Base-by-base conservation (phyloP, 2,888 invertebrate species). In the Agonopterix heracliana region DNA sequence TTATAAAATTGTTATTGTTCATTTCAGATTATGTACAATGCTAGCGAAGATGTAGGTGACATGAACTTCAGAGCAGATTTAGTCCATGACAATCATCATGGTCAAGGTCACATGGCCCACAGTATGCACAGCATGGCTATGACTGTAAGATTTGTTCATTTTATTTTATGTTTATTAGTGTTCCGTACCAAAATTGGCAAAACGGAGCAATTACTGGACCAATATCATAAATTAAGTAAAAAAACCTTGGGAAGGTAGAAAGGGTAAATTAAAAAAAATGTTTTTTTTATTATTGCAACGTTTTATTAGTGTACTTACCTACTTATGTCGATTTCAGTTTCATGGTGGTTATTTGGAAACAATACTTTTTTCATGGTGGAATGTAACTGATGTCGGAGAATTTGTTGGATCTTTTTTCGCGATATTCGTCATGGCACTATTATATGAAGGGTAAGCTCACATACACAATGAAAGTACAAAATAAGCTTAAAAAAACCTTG, bases 401-500 rank as follows among this genome's bases (percentile, higher is more conserved):
- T 91, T 99, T 63, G 81, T 98, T 51, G 95, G 95, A 42, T 98
- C 98, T 3, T 97, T 98, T 90, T 84, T 98, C 56, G 95, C 94
- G 44, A 96, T 99, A 66, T 96, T 98, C 74, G 89, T 97, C 55
- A 92, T 98, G 91, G 98, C 98, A 5, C 92, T 97, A 47, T 87
- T 98, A 26, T 99, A 99, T 78, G 99, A 99, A 90, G 98, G 97
- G 63, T 91, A 95, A 54, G 96, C n/a, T 26, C 26, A 26, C 38
- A n/a, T 38, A 35, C 61, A 54, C 49, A n/a, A 47, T 55, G 9
- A 38, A 38, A 5, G 26, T 26, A 26, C 26, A 26, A 26, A 26
- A 26, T 26, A 1, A 26, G 5, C 7, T 17, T 3, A 3, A 26
- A 26, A 26, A 26, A 26, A 7, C 5, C 5, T 26, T 26, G 26